Evolutionary conservation across 2,797 vertebrate genomes (phyloP), one percentile per base, ranked within the genome.

Genomic region (Urocyon cinereoargenteus): DNA sequence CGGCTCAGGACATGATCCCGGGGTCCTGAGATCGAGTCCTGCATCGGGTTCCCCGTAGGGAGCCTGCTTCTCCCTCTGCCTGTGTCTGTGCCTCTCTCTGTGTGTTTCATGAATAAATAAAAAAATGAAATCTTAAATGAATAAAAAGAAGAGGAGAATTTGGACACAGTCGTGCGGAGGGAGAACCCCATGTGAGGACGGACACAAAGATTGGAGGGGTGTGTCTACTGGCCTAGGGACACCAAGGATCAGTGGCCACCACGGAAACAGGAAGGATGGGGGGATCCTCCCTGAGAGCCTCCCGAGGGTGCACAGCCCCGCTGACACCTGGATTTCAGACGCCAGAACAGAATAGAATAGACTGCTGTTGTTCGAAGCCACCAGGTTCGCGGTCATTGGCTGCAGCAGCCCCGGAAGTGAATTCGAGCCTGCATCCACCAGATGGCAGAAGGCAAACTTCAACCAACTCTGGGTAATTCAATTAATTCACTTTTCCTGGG

Each of bases 381-480:
- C 22, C 26, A 1, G 1, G 49, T 51, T 28, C 9, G 40, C 19
- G 51, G 53, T 61, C 57, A 45, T 45, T 22, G 36, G 75, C 83
- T 22, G 24, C n/a, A 70, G 77, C 28, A 6, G 68, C 6, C 6
- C 40, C 18, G 68, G 61, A 53, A 61, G 45, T 18, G 55, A 83
- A 15, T 5, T 18, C 1, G 12, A 83, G 36, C n/a, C 55, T 45
- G 36, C 53, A 64, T 45, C 94, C 70, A 73, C 94, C 83, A 86
- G 94, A 78, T 79, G 91, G 91, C 91, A 94, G 62, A 72, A 83
- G 31, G 78, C 64, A 34, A 79, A 40, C 18, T 64, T 73, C 70
- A 18, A 34, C 21, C 31, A 24, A 49, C 15, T 34, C 57, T 22
- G 57, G 82, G 34, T 68, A n/a, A 93, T 51, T 79, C 6, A 5